Percentiles rank a stretch among this genome's conserved stretches.
phyloP scores from a whole-genome alignment of 2,113 vertebrate species.

The Macquaria ambigua region DNA sequence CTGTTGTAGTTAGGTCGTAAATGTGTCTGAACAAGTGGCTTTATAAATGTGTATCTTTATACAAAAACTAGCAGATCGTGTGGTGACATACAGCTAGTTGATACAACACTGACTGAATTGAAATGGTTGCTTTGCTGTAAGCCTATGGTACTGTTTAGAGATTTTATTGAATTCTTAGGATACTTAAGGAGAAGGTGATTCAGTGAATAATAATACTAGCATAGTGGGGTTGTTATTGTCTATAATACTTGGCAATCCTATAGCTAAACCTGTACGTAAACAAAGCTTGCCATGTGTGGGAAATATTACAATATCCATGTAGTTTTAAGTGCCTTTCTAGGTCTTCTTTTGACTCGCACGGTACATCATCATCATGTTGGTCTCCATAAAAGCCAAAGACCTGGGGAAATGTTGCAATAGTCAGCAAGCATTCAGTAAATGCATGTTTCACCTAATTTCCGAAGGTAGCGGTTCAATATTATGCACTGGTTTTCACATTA shows the following conservation, averaged over 20 bases:
- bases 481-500: constrained; percentile 69
- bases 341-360: constrained; percentile 40
- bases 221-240: constrained; percentile 33
- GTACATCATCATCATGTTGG: constrained; percentile 15
- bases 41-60: constrained; percentile 22
- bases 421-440: constrained; percentile 39
- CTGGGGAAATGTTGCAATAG: constrained; percentile 70
- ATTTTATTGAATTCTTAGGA: constrained; percentile 35
- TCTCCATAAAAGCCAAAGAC: constrained; percentile 74
- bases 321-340: constrained; percentile 78
- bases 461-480: constrained; percentile 56
- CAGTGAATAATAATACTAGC: constrained; percentile 34
- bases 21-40: constrained; percentile 29
- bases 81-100: constrained; percentile 18
- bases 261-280: constrained; percentile 45
- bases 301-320: constrained; percentile 54
- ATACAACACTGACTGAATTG: constrained; percentile 21
- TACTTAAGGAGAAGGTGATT: constrained; percentile 16
- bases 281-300: constrained; percentile 49
- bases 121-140: constrained; percentile 48
- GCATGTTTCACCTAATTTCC: constrained; percentile 65
- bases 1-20: constrained; percentile 12
- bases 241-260: constrained; percentile 52
- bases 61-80: neutral
- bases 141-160: constrained; percentile 19